Conservation (phyloP, 1,140 invertebrate genomes). For the Choristoneura fumiferana region DNA sequence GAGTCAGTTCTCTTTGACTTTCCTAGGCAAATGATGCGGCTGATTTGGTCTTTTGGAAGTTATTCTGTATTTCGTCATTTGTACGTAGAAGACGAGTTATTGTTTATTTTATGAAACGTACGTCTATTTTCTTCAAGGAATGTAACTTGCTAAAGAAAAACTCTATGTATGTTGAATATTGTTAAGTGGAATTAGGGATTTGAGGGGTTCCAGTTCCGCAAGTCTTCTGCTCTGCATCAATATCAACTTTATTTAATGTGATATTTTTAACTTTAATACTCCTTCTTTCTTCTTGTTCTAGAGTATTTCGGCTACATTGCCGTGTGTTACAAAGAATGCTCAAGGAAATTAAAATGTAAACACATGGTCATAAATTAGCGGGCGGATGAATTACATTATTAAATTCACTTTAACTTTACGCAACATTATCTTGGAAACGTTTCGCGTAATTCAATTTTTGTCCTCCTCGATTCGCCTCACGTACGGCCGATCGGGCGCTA, state of each 20-base stretch:
- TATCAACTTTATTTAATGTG: too few species aligned
- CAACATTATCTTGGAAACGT: conserved; percentile 9
- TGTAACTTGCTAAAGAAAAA: too few species aligned
- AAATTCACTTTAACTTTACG: conserved; percentile 16
- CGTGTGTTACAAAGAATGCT: not conserved
- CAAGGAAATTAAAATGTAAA: conserved; percentile 15
- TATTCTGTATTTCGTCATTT: not conserved
- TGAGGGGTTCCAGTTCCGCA: too few species aligned
- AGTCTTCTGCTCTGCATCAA: too few species aligned
- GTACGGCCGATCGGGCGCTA: conserved; percentile 51
- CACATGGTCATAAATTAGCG: conserved; percentile 19
- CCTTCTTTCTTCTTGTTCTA: too few species aligned
- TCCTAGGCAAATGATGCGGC: conserved; percentile 19
- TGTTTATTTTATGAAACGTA: too few species aligned
- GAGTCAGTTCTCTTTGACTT: conserved; percentile 26
- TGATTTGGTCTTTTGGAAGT: conserved; percentile 15
- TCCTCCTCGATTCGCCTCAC: conserved; percentile 44
- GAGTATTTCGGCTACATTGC: not conserved
- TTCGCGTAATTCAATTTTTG: conserved; percentile 19
- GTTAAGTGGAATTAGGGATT: too few species aligned
- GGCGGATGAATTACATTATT: conserved; percentile 11
- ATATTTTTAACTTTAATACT: too few species aligned
- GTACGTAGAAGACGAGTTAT: too few species aligned
- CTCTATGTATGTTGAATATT: too few species aligned
- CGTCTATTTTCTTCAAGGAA: too few species aligned